Base-by-base conservation (phyloP, 2,797 vertebrate species). In the Cheirogaleus major region DNA sequence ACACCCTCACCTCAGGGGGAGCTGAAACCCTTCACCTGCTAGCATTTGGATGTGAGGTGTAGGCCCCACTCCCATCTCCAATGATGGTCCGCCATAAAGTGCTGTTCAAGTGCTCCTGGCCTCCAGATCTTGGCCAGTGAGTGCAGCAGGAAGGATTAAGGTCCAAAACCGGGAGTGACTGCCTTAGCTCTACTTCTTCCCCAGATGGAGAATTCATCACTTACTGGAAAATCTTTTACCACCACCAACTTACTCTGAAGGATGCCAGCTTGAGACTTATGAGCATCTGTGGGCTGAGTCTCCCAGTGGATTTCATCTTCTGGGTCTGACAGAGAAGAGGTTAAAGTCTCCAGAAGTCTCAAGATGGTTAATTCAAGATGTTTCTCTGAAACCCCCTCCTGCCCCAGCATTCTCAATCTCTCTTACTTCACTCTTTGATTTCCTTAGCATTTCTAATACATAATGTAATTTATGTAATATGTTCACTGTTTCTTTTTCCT, bases 241-340 rank as follows among this genome's bases (percentile, higher is more conserved):
- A 67, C 35, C 55, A 38, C 38, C n/a, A 48, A 27, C 38, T 63
- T 72, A 38, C 70, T 72, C 25, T 45, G 80, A 75, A 35, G 50
- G 17, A 30, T n/a, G 52, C 43, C 38, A n/a, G 18, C 35, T 7
- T 70, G 52, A 70, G 41, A 86, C 92, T 95, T 93, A 93, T 48
- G 4, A 25, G 43, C 18, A 67, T 72, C 55, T 69, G 50, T 55
- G 48, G 12, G 9, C 38, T 95, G 92, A 75, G 69, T 15, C 55
- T 91, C n/a, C 43, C 57, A 2, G 9, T 48, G 14, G 38, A 65
- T 50, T 91, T 95, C 59, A 59, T 89, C 35, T 93, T 91, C 69
- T 67, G 73, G 43, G 20, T 76, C 90, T 95, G 86, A 67, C 91
- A 90, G 72, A 91, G 45, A 95, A 90, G 61, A 79, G 25, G 18